phyloP scores from a whole-genome alignment of 2,888 invertebrate species.

The Ophraella communa region DNA sequence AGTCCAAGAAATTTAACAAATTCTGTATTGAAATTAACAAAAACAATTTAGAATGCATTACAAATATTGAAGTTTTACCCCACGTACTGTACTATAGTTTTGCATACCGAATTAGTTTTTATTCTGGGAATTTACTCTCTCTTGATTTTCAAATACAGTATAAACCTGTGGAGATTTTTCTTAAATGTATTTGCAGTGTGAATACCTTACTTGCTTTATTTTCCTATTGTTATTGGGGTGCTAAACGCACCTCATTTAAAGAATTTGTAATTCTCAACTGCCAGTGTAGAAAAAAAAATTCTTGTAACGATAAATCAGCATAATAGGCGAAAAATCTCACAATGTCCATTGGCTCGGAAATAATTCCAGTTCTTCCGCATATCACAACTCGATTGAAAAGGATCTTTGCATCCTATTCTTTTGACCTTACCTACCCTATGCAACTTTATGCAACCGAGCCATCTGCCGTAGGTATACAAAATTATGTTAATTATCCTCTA shows the following conservation, averaged over 20 bases:
- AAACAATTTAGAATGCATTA: too few species aligned
- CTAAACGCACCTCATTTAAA: background rate
- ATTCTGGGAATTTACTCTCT: too few species aligned
- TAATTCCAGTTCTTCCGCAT: slow-evolving; percentile 27
- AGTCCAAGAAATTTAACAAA: too few species aligned
- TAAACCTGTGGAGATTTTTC: too few species aligned
- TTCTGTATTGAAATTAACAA: too few species aligned
- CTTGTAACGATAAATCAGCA: slow-evolving; percentile 6
- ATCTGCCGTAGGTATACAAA: slow-evolving; percentile 34
- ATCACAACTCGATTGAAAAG: slow-evolving; percentile 24
- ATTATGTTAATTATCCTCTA: slow-evolving; percentile 38
- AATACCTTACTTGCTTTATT: too few species aligned
- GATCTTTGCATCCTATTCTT: slow-evolving; percentile 21
- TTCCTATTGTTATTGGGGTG: too few species aligned
- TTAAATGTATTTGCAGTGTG: too few species aligned
- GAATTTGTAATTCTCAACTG: slow-evolving; percentile 1
- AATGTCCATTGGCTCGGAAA: slow-evolving; percentile 23
- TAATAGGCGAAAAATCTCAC: slow-evolving; percentile 20
- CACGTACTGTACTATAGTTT: too few species aligned
- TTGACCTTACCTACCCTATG: slow-evolving; percentile 25
- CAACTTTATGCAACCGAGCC: slow-evolving; percentile 22
- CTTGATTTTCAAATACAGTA: too few species aligned
- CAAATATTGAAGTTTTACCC: too few species aligned
- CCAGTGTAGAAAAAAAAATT: background rate
- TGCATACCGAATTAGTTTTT: too few species aligned